Conservation (phyloP, 2,888 invertebrate genomes). For the Chrysina gloriosa region DNA sequence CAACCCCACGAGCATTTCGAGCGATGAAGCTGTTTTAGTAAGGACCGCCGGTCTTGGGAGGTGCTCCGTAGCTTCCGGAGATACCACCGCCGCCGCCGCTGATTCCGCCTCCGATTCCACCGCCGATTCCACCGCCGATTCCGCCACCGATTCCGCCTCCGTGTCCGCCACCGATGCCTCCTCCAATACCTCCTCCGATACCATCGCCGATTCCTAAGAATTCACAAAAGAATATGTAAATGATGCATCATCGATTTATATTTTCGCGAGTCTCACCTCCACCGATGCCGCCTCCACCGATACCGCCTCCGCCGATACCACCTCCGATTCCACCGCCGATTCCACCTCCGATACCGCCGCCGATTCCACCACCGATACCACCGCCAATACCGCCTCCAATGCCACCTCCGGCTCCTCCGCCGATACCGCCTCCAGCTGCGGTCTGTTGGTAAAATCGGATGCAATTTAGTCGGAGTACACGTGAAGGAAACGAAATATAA, state of each 20-base stretch:
- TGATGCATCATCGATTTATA: too few species aligned
- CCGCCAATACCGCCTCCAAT: slow-evolving; percentile 56
- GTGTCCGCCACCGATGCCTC: slow-evolving; percentile 50
- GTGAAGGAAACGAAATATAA: too few species aligned
- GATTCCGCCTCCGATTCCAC: slow-evolving; percentile 51
- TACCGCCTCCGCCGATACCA: slow-evolving; percentile 59
- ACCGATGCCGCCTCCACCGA: slow-evolving; percentile 60
- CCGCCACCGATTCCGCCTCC: slow-evolving; percentile 58
- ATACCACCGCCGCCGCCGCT: slow-evolving; percentile 55
- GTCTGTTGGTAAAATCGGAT: slow-evolving; percentile 21
- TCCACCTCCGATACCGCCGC: slow-evolving; percentile 57
- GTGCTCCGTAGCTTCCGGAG: slow-evolving; percentile 64
- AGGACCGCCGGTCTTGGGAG: slow-evolving; percentile 65
- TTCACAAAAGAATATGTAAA: too few species aligned
- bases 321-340: slow-evolving; percentile 56
- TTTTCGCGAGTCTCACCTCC: slow-evolving; percentile 58
- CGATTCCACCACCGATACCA: slow-evolving; percentile 61
- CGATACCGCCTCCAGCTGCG: slow-evolving; percentile 48
- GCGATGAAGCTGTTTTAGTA: slow-evolving; percentile 56
- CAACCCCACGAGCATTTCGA: slow-evolving; percentile 1
- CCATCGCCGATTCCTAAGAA: slow-evolving; percentile 53
- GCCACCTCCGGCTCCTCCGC: slow-evolving; percentile 57
- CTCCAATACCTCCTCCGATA: slow-evolving; percentile 52
- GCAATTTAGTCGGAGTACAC: too few species aligned
- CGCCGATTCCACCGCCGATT: slow-evolving; percentile 53